phyloP scores from a whole-genome alignment of 2,888 invertebrate genomes.

The Pedicia rivosa region DNA sequence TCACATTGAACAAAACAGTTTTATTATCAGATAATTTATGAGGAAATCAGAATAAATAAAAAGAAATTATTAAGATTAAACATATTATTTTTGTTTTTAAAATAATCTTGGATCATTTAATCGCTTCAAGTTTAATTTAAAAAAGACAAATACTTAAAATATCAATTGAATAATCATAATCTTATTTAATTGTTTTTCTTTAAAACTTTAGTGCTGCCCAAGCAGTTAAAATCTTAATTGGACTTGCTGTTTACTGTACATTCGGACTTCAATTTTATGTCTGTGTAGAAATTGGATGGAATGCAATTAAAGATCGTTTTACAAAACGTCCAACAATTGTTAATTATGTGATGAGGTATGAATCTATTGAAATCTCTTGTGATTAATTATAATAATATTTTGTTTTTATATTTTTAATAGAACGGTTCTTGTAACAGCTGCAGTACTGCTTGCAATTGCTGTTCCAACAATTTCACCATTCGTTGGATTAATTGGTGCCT shows the following conservation, averaged over 20 bases:
- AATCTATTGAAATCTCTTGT: constrained; percentile 5
- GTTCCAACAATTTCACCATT: constrained; percentile 82
- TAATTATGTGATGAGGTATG: constrained; percentile 53
- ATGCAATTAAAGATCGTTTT: constrained; percentile 56
- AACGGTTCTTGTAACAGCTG: constrained; percentile 46
- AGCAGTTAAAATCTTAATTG: constrained; percentile 72
- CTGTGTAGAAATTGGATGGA: constrained; percentile 86
- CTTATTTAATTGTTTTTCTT: constrained; percentile 14
- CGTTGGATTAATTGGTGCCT: constrained; percentile 83
- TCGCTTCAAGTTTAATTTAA: background rate
- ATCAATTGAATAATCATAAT: constrained; percentile 18
- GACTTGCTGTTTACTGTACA: constrained; percentile 81
- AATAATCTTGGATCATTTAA: background rate
- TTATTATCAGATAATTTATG: no score
- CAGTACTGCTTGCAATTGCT: constrained; percentile 63
- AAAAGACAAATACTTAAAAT: no score
- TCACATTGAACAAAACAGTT: no score
- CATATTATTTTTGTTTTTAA: constrained; percentile 1
- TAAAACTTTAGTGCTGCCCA: constrained; percentile 65
- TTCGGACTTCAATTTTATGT: constrained; percentile 96
- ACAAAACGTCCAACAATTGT: constrained; percentile 48
- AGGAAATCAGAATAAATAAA: background rate
- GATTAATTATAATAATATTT: constrained; percentile 7
- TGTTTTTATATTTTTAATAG: constrained; percentile 17
- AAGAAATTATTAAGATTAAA: background rate